Evolutionary conservation across 2,888 invertebrate species (phyloP), one percentile per base, ranked within the genome.

Genomic region (Isotomurus palustris): DNA sequence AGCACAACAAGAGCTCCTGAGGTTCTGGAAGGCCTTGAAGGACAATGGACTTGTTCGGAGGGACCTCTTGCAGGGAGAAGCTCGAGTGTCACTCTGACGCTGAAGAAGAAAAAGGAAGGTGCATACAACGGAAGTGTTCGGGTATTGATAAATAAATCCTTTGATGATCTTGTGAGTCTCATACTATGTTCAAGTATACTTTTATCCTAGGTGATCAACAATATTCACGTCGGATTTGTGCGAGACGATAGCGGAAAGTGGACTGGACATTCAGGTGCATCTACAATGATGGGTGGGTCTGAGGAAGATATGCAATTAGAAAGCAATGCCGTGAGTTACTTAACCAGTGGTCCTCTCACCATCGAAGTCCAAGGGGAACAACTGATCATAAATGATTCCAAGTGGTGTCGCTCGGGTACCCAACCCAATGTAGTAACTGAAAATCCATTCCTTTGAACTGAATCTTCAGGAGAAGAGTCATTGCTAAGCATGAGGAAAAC

Each of bases 221-320:
- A 6, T 8, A 38, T 38, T 40, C n/a, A 38, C 5, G 24, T 45
- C 21, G 24, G 40, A 12, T 48, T 48, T 10, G 25, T 17, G 4
- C 32, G 24, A n/a, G 14, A 27, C 10, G 6, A 19, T 14, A 2
- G 24, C 12, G 38, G 6, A 2, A 28, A 24, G 4, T 55, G 38
- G 38, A 38, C 3, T 17, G 48, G 40, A 3, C 40, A 19, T 5
- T 3, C 22, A n/a, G 55, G 55, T 12, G 36, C 47, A 8, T 36
- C 47, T 3, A 55, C 55, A 2, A 24, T 48, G 55, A 55, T 55
- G 55, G 55, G 55, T 14, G 55, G 55, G 12, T 17, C 48, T 4
- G 49, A 48, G 2, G 49, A 55, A 40, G 2, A 21, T 6, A 55
- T 55, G 55, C 25, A 21, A 40, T 19, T 55, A 5, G 55, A 55